Evolutionary conservation across 2,113 vertebrate species (phyloP), one percentile per base, ranked within the genome.

Genomic region (Oreocharis arfaki): DNA sequence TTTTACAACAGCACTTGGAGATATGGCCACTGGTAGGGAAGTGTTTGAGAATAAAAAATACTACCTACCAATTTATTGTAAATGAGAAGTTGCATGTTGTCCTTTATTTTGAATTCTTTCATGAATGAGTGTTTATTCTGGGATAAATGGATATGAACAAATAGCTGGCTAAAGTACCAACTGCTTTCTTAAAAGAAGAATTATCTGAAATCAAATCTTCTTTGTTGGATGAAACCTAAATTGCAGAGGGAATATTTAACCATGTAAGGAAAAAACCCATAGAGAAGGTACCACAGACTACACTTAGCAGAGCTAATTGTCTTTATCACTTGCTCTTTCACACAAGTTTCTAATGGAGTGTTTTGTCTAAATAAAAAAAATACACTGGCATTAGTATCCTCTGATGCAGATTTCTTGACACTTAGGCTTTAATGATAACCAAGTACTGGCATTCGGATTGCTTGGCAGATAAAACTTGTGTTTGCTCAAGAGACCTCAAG

Each of bases 211-310:
- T 95, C 93, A 94, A 88, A 97, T 96, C 89, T 77, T 86, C 93
- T 97, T 96, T 97, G 91, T 95, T 97, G 93, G 95, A 96, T 93
- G 84, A 97, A 97, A 96, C 74, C 39, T 93, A 95, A 98, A 97
- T 92, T 96, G 69, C 89, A 97, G 60, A 86, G 75, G 87, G 85
- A 97, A 95, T 97, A 97, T 96, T 97, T 96, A 96, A 97, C 94
- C 85, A 86, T 59, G 65, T 89, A 95, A 97, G 84, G 90, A 97
- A 89, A 77, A 98, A 97, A 98, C 95, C 93, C 92, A 94, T 84
- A 96, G 84, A 97, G 97, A 97, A 98, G 56, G 65, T 95, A 94
- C 46, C 78, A 92, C 53, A 89, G 77, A 73, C 44, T 90, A 74
- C 77, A 92, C 89, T 93, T 91, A 96, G 89, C 68, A 90, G 74